Evolutionary conservation across 2,797 vertebrate genomes (phyloP), one percentile per base, ranked within the genome.

Genomic region (Sandelia bainsii): DNA sequence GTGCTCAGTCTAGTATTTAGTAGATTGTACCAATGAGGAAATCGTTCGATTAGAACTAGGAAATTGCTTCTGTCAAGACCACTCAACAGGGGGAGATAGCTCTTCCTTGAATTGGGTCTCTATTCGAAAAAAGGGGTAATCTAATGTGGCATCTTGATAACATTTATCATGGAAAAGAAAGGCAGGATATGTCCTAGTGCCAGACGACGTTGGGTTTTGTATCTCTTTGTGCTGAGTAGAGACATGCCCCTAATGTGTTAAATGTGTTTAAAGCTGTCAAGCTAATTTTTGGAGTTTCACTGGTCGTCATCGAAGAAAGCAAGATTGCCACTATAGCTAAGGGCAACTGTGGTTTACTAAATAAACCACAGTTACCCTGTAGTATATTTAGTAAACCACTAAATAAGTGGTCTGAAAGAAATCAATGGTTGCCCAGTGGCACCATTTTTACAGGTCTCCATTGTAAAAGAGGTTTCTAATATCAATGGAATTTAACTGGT

Each of bases 61-160:
- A 93, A 91, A 93, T 92, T 90, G 91, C 86, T 93, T 90, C 86
- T 93, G 90, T 93, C 92, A 92, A 90, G 83, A 84, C 86, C 70
- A 83, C 86, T 91, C 88, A 86, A 66, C 59, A 19, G 46, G 53
- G 73, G 59, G 69, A 75, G 82, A 89, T 85, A 84, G 85, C 80
- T 80, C 52, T 48, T 57, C 70, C 83, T 89, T 80, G 86, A 92
- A 91, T 67, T 86, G 81, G 83, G 81, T 91, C 89, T 87, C 83
- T 87, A 76, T 81, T 86, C 85, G 57, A 81, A 77, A 78, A 84
- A 62, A 84, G 52, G 71, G 79, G 69, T 90, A 92, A 92, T 93
- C 89, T 86, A 90, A 91, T 64, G 81, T 82, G 85, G 75, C 91
- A 92, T 92, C 87, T 90, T 80, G 85, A 89, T 87, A 89, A 87